A percentile compares a stretch with the other conserved stretches of the same genome.
Conservation (phyloP, 2,888 invertebrate species). For the Yponomeuta plumbellus region DNA sequence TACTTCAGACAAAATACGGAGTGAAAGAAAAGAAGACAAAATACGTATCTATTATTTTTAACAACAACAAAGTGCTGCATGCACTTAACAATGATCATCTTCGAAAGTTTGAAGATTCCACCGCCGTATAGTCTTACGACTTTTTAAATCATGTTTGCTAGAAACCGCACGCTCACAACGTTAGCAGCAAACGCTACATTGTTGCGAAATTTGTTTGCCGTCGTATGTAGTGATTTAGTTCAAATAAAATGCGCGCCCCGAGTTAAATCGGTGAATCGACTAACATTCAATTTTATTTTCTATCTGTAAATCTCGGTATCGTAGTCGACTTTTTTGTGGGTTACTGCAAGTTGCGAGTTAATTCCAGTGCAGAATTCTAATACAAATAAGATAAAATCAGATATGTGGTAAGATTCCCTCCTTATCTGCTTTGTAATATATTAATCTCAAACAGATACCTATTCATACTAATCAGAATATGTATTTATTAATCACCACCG, state of each 20-base stretch:
- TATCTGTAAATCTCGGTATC: not conserved
- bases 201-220: not conserved
- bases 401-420: not conserved
- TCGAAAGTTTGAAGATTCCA: no score
- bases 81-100: no score
- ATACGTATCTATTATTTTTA: no score
- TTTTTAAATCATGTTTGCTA: not conserved
- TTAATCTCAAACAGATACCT: no score
- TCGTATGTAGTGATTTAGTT: constrained; percentile 1
- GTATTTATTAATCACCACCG: no score
- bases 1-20: no score
- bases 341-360: not conserved
- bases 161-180: not conserved
- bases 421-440: no score
- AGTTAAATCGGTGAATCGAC: not conserved
- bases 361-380: not conserved
- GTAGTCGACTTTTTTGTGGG: not conserved
- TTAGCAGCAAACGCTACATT: not conserved
- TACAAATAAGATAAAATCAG: not conserved
- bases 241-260: not conserved
- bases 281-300: constrained; percentile 4
- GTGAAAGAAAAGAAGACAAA: no score
- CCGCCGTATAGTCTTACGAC: not conserved
- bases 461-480: no score
- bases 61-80: no score